Evolutionary conservation across 1,140 invertebrate genomes (phyloP).

Genomic region (Rhyzopertha dominica): DNA sequence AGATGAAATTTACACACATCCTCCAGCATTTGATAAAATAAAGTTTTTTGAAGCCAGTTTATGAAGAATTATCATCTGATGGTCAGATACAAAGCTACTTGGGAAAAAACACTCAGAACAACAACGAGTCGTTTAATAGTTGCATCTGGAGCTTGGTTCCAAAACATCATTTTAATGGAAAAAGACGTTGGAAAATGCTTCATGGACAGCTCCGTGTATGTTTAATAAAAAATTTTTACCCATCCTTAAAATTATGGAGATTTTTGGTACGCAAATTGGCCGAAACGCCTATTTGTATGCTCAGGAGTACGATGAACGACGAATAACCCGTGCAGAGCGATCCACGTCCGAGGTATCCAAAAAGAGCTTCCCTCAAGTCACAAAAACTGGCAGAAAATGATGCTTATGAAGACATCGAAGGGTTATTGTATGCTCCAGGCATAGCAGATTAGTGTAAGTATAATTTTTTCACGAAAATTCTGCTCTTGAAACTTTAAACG

Average conservation of each 20-base stretch:
- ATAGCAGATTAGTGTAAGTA: slow-evolving; percentile 8
- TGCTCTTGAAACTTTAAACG: no score
- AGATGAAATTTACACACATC: background rate
- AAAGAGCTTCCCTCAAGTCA: background rate
- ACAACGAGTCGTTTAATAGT: slow-evolving; percentile 30
- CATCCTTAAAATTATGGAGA: slow-evolving; percentile 1
- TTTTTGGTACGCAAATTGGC: background rate
- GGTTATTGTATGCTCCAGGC: slow-evolving; percentile 5
- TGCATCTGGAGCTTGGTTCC: slow-evolving; percentile 25
- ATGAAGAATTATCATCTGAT: slow-evolving; percentile 21
- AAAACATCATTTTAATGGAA: slow-evolving; percentile 21
- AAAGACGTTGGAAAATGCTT: slow-evolving; percentile 18
- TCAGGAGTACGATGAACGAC: background rate
- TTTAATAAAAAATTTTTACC: background rate
- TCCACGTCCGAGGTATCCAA: background rate
- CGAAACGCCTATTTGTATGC: background rate
- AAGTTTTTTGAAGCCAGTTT: no score
- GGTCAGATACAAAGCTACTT: slow-evolving; percentile 21
- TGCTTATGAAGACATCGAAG: slow-evolving; percentile 5
- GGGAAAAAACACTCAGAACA: slow-evolving; percentile 25
- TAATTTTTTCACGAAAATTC: no score
- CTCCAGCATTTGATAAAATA: no score
- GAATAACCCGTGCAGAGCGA: slow-evolving; percentile 1
- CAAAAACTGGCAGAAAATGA: slow-evolving; percentile 8
- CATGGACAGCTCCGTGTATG: background rate